Evolutionary conservation across 2,888 invertebrate species (phyloP), one percentile per base, ranked within the genome.

Genomic region (Sinhomidia bicolor): DNA sequence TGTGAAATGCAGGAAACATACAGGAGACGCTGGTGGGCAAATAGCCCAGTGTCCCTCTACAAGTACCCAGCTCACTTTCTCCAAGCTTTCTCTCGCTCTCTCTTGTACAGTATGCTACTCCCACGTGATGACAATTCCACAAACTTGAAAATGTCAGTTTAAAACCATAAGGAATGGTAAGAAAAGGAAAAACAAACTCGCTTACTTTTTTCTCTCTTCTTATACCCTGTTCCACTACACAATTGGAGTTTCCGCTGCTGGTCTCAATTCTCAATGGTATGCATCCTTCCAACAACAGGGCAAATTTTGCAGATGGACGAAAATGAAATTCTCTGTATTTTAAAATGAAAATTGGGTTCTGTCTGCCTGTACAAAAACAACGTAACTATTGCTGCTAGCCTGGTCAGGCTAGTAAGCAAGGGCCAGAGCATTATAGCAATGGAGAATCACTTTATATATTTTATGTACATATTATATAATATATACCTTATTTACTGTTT

Each of bases 291-390:
- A 10, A 41, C 41, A 36, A n/a, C n/a, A 10, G 51, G 14, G 47
- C n/a, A 76, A 51, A 76, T 76, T 29, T 29, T 76, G 76, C 51
- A 76, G 76, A 51, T 76, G 51, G 47, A 1, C 51, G 26, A 76
- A 76, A 76, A 51, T 76, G 76, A 23, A 23, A 74, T 74, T 47
- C 41, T 76, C 76, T n/a, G 76, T 47, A 76, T 51, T 29, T 76
- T 76, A 51, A 51, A 76, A 76, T 76, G 76, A 74, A 44, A 74
- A 74, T 74, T 74, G 14, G 6, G 68, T 20, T 71, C 14, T 23
- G 26, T 23, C 10, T 71, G n/a, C n/a, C n/a, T n/a, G n/a, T n/a
- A n/a, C n/a, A n/a, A n/a, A n/a, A n/a, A 23, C 71, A 44, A 17
- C 51, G 4, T 3, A 51, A 17, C 51, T 51, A 17, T 47, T 14